Evolutionary conservation across 2,797 vertebrate genomes (phyloP), one percentile per base, ranked within the genome.

Genomic region (Xenopus petersii): DNA sequence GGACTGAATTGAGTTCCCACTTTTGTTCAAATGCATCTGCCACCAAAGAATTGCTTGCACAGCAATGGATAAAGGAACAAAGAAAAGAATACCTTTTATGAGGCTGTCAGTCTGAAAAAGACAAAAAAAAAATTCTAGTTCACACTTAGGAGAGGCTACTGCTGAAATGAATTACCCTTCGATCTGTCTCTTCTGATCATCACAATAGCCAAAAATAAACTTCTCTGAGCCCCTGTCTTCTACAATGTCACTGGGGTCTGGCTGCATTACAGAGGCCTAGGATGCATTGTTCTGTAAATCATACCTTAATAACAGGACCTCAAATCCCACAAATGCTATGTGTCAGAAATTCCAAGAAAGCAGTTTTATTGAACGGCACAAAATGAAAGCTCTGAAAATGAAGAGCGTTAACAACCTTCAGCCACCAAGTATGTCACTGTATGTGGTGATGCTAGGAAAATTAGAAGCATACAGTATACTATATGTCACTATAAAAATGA

Each of bases 21-120:
- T 74, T 74, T 79, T 70, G 71, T 74, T 74, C 46, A 66, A 66
- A 63, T 66, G 30, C 72, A 79, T 74, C 67, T 74, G 71, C 71
- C 55, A 74, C 61, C 61, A 64, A 61, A 65, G 62, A 73, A 74
- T 47, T 74, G 71, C 77, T 79, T 66, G 77, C 71, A 79, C 75
- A 64, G 71, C 24, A 66, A 26, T 69, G 47, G 71, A 13, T 65
- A 36, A 10, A 16, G 2, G 56, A 70, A 74, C 71, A 77, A 58
- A 70, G 62, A 61, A 24, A 70, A 65, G 42, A n/a, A 49, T 73
- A 71, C 47, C 48, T 66, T 80, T 76, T 67, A 74, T 63, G 59
- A 65, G 33, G 46, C 67, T 64, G 49, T 62, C 71, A 76, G 60
- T 61, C 47, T 73, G 64, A 48, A 59, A 61, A 76, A 65, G 73